Conservation (phyloP, 1,140 invertebrate species). For the Aphis craccivora region DNA sequence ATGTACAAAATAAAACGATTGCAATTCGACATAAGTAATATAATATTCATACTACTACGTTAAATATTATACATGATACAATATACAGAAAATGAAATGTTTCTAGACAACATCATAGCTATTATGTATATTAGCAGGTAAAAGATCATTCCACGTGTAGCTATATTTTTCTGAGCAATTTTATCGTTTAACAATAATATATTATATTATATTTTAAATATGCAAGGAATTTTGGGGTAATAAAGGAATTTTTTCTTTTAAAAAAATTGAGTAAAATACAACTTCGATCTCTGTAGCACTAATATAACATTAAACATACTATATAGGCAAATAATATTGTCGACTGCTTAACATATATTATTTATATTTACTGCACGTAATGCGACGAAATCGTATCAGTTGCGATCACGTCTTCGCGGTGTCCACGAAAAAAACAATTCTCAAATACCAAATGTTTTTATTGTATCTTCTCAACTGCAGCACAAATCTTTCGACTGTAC, state of each 20-base stretch:
- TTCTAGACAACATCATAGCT: too few species aligned
- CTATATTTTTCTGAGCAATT: neutral
- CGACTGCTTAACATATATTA: too few species aligned
- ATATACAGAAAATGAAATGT: neutral
- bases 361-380: neutral
- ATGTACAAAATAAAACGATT: neutral
- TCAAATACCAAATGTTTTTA: slow-evolving; percentile 8
- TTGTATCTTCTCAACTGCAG: neutral
- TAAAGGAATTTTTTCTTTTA: too few species aligned
- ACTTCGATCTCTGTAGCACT: too few species aligned
- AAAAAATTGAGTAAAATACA: too few species aligned
- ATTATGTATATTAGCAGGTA: neutral
- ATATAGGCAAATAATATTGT: too few species aligned
- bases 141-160: neutral
- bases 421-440: neutral
- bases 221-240: neutral
- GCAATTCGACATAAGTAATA: neutral
- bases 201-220: neutral
- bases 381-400: neutral
- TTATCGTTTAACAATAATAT: neutral
- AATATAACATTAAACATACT: too few species aligned
- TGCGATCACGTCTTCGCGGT: neutral
- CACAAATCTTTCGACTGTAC: neutral
- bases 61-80: neutral
- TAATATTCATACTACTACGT: neutral